Conservation (phyloP, 2,113 vertebrate genomes). For the Ophthalmolycus amberensis region DNA sequence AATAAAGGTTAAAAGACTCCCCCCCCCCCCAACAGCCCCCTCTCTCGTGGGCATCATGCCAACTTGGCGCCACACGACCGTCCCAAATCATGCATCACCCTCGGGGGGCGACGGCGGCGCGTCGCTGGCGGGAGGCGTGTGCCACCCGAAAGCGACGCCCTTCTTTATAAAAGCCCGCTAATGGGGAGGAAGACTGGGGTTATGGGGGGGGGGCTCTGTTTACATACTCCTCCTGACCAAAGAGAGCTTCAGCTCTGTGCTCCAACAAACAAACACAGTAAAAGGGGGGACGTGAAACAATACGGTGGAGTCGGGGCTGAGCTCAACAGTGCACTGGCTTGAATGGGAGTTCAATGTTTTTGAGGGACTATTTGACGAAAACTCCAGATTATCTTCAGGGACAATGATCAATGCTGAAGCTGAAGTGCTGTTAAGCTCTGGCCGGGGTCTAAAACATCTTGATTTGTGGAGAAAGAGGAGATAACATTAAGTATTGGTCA, state of each 20-base stretch:
- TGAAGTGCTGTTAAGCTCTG: no score
- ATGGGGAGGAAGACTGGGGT: slow-evolving; percentile 11
- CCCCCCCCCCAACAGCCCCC: background rate
- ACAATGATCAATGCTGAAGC: no score
- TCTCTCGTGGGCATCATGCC: slow-evolving; percentile 48
- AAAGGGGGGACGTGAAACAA: slow-evolving; percentile 12
- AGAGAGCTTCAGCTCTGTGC: background rate
- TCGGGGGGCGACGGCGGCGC: slow-evolving; percentile 28
- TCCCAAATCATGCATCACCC: slow-evolving; percentile 51
- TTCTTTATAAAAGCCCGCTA: slow-evolving; percentile 19
- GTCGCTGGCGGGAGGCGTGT: slow-evolving; percentile 40
- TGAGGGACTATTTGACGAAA: no score
- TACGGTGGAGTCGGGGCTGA: slow-evolving; percentile 9
- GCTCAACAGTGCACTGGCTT: no score
- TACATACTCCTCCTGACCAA: slow-evolving; percentile 49
- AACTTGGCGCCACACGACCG: slow-evolving; percentile 43
- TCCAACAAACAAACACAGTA: slow-evolving; percentile 32
- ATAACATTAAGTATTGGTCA: no score
- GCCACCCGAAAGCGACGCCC: slow-evolving; percentile 33
- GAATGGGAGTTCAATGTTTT: no score
- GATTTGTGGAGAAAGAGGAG: no score
- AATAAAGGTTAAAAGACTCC: slow-evolving; percentile 31
- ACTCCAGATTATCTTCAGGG: no score
- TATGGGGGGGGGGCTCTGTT: slow-evolving; percentile 14
- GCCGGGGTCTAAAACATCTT: no score